Base-by-base conservation (phyloP, 1,140 invertebrate genomes). In the Listronotus bonariensis region DNA sequence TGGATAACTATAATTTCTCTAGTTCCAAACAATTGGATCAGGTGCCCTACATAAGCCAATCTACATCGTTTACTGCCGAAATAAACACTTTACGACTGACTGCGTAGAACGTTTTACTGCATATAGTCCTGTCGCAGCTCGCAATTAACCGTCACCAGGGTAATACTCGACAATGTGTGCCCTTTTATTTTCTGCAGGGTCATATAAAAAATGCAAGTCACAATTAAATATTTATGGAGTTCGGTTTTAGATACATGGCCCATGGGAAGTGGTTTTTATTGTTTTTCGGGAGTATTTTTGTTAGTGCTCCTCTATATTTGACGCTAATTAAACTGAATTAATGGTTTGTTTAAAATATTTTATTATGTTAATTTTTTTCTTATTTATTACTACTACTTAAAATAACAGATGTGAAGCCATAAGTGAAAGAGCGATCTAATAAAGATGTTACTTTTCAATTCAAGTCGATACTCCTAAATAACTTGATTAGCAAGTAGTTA, bases 1-100 rank as follows among this genome's bases (percentile, higher is more conserved):
- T n/a, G n/a, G n/a, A n/a, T n/a, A n/a, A n/a, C n/a, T n/a, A n/a
- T n/a, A n/a, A n/a, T n/a, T n/a, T n/a, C n/a, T n/a, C n/a, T n/a
- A n/a, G n/a, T n/a, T n/a, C n/a, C n/a, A 9, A 34, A 34, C 32
- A 6, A 6, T 34, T 34, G 32, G 32, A 61, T 59, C 64, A 66
- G 64, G 57, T 66, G 64, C 46, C 41, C 41, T 20, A 52, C 40
- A 15, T 40, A 55, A 65, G 6, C 34, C 51, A 49, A 55, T 46
- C 36, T 17, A 66, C 32, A 60, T 18, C 56, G 41, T 61, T 66
- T 66, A 66, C 42, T 46, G 40, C 64, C 10, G 51, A 54, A 48
- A 66, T 66, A 66, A 66, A 66, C 64, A 66, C 56, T 66, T 66
- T 66, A 66, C 64, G 64, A 66, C 48, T 53, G 64, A 41, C 56